Evolutionary conservation across 2,797 vertebrate species (phyloP), one percentile per base, ranked within the genome.

Genomic region (Paedocypris micromegethes): DNA sequence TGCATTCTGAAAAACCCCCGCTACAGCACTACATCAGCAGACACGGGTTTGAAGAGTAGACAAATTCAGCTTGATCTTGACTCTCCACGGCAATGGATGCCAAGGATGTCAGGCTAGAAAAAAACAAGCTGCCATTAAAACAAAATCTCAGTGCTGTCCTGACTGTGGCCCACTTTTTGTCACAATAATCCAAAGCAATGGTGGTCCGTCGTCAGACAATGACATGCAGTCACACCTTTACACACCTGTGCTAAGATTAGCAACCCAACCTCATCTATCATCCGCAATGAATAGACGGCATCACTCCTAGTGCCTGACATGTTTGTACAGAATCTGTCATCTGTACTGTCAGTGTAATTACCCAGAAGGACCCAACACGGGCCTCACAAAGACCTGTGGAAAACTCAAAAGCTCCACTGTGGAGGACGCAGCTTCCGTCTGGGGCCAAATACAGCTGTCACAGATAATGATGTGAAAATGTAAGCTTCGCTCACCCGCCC

Each of bases 401-500:
- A 65, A 58, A 51, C 23, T 23, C 23, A 23, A 23, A 23, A 23
- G 23, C 23, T 23, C 45, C 45, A 57, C 58, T 61, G 47, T 68
- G 56, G 64, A 51, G 68, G 9, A 6, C 6, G 6, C 50, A 56
- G 6, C 45, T 6, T 42, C 44, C 42, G 4, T 37, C 51, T 5
- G 44, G 6, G 41, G 61, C 39, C 6, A 58, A 48, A 61, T 46
- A 43, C 49, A 58, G 46, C 65, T 64, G 47, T 48, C 47, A 42
- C 65, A 53, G 42, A 48, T 9, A 52, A 48, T 49, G 58, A 72
- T 56, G 9, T 45, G 6, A 53, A 8, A 50, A 41, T 70, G 65
- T 57, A 57, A 60, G 43, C n/a, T 9, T 75, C 66, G 92, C 96
- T 90, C 87, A 97, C 96, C 96, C 96, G 86, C 96, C 96, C 89